Base-by-base conservation (phyloP, 2,113 vertebrate species). In the Alligator sinensis region DNA sequence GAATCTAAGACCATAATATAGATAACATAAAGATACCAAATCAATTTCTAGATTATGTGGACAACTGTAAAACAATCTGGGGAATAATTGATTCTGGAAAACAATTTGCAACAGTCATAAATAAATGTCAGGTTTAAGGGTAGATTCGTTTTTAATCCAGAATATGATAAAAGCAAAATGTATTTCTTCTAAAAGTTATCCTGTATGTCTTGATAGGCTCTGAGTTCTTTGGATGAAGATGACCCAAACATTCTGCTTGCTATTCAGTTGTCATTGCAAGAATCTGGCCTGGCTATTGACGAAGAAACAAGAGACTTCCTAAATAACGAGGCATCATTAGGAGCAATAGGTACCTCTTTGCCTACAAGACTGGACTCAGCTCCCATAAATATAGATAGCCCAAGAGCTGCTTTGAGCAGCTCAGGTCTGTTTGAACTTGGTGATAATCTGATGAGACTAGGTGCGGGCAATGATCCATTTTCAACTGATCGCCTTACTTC, bases 181-280 rank as follows among this genome's bases (percentile, higher is more conserved):
- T 76, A 75, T 92, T 66, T 80, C 38, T 94, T 94, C 90, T 96
- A 90, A 97, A 87, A 79, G 62, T 86, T 55, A n/a, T 78, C 30
- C 88, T 84, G 22, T 60, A 9, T 97, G 25, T 97, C 97, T 90
- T 82, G 74, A 84, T 96, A 99, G 99, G 98, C 98, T 96, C 97
- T 99, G 61, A 99, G 98, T 93, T 99, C 99, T 88, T 96, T 99
- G 97, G 99, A 99, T 92, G 99, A 99, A 90, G 99, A 99, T 25
- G 99, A 99, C 94, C 99, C 99, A 68, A 99, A 99, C 97, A 99
- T 99, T 92, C 98, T 99, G 60, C 98, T 99, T 89, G 99, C 99
- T 94, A 99, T 99, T 95, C 99, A 99, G 98, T 97, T 99, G 79
- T 99, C 99, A 14, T 97, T 99, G 92, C 99, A 99, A 97, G 99